These are phyloP conservation scores for Rhadinocentrus ornatus DNA, from an alignment of 2,797 vertebrate species.

Conservation along the genomic window DNA sequence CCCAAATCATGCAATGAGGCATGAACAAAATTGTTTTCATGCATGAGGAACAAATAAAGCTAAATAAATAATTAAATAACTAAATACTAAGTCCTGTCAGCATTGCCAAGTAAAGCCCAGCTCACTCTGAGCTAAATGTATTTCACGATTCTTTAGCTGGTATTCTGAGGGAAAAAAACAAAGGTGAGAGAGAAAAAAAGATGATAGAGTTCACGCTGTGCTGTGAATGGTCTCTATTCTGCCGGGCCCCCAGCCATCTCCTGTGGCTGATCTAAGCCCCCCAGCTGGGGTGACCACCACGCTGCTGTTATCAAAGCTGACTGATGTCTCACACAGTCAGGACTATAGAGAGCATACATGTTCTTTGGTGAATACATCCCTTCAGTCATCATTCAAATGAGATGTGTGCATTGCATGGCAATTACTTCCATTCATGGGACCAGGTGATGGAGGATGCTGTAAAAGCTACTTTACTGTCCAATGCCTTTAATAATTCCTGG, in stretches of 20 bases:
- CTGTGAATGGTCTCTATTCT: slow-evolving; percentile 53
- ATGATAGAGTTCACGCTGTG: slow-evolving; percentile 49
- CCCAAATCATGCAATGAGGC: slow-evolving; percentile 53
- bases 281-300: slow-evolving; percentile 68
- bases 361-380: slow-evolving; percentile 62
- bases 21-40: slow-evolving; percentile 47
- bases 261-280: slow-evolving; percentile 64
- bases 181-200: slow-evolving; percentile 31
- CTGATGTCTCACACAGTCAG: slow-evolving; percentile 58
- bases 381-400: slow-evolving; percentile 63
- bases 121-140: slow-evolving; percentile 45
- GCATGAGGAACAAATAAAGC: slow-evolving; percentile 1
- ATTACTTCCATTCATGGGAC: slow-evolving; percentile 53
- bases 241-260: slow-evolving; percentile 60
- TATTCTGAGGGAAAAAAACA: slow-evolving; percentile 29
- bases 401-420: slow-evolving; percentile 43
- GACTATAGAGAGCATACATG: slow-evolving; percentile 43
- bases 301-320: slow-evolving; percentile 68
- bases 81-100: slow-evolving; percentile 46
- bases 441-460: slow-evolving; percentile 42
- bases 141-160: slow-evolving; percentile 35
- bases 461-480: slow-evolving; percentile 44
- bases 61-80: slow-evolving; percentile 65
- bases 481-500: slow-evolving; percentile 25
- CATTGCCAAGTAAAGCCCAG: slow-evolving; percentile 28